These are phyloP conservation scores for Etheostoma spectabile DNA, from an alignment of 2,113 vertebrate genomes.

Conservation along the genomic window DNA sequence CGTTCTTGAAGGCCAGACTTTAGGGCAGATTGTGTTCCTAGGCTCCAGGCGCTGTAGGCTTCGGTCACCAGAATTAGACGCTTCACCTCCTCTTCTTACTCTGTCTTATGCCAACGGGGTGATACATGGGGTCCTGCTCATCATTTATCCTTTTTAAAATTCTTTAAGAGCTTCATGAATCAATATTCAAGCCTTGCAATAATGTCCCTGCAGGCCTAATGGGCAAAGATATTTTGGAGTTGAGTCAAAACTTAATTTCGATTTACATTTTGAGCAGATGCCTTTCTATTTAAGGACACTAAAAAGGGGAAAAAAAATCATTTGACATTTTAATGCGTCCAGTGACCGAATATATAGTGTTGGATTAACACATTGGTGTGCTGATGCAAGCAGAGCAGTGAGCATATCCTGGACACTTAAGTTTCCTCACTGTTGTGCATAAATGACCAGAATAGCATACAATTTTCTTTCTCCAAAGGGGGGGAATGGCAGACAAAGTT, in stretches of 20 bases:
- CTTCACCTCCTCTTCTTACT: conserved; percentile 42
- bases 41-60: conserved; percentile 35
- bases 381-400: no score
- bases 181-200: background rate
- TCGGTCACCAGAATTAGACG: conserved; percentile 44
- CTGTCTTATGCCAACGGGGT: conserved; percentile 26
- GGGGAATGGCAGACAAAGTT: no score
- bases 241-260: background rate
- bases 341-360: conserved; percentile 31
- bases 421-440: no score
- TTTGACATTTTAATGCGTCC: conserved; percentile 6
- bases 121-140: background rate
- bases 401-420: no score
- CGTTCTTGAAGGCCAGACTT: background rate
- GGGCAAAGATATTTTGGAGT: background rate
- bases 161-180: conserved; percentile 6
- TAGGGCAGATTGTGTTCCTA: conserved; percentile 23
- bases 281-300: conserved; percentile 21
- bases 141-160: conserved; percentile 28
- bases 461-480: no score
- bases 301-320: conserved; percentile 19
- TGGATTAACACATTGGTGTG: conserved; percentile 5
- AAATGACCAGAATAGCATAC: no score
- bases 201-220: background rate
- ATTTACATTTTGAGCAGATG: conserved; percentile 19